phyloP scores from a whole-genome alignment of 1,140 invertebrate species.

The Megalonaias nervosa region DNA sequence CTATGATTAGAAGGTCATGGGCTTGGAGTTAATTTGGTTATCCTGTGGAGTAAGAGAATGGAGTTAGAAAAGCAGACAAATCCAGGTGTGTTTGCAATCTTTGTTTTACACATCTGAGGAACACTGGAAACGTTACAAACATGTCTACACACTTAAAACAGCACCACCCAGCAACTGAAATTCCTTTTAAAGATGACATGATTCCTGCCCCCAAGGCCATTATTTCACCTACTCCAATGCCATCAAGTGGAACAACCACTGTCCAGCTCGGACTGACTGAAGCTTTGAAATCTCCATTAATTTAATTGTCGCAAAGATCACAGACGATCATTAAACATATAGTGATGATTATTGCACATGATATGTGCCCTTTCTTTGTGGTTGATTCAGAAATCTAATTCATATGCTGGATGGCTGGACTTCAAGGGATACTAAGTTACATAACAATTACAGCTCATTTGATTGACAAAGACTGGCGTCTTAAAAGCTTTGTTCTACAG shows the following conservation, averaged over 20 bases:
- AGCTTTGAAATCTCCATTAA: background rate
- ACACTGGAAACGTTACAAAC: background rate
- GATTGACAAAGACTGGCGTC: constrained; percentile 1
- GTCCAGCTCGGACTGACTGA: background rate
- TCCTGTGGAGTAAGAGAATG: no score
- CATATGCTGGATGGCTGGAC: constrained; percentile 17
- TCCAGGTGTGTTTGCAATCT: no score
- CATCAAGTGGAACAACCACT: background rate
- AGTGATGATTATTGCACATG: background rate
- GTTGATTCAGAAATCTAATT: constrained; percentile 16
- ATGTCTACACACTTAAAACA: constrained; percentile 2
- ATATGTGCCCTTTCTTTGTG: constrained; percentile 17
- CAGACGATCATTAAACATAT: background rate
- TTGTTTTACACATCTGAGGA: background rate
- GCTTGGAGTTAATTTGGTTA: no score
- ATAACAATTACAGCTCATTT: constrained; percentile 20
- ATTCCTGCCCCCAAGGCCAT: background rate
- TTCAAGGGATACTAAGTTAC: constrained; percentile 13
- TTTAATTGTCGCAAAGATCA: background rate
- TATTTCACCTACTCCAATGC: background rate
- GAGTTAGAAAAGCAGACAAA: no score
- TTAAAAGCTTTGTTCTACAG: constrained; percentile 8
- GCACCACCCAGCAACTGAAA: background rate
- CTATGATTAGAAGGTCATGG: no score
- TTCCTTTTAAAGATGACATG: background rate